Evolutionary conservation across 1,140 invertebrate genomes (phyloP).

Genomic region (Ganaspis sp.): DNA sequence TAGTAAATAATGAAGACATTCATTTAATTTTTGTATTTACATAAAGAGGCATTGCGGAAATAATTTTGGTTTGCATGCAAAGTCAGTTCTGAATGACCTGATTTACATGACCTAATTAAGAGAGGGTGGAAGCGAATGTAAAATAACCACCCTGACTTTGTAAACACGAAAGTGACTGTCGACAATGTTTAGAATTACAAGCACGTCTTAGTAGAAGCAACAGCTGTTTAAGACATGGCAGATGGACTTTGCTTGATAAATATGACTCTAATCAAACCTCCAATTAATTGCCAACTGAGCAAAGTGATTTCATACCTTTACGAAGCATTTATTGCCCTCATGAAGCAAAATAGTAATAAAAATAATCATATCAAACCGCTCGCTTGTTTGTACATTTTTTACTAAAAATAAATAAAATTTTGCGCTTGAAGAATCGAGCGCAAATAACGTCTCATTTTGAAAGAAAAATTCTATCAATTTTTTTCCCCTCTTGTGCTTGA

Average conservation of each 20-base stretch:
- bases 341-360: no score
- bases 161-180: slow-evolving; percentile 11
- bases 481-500: neutral
- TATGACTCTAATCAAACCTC: no score
- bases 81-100: neutral
- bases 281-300: no score
- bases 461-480: slow-evolving; percentile 10
- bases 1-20: neutral
- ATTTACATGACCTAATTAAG: slow-evolving; percentile 29
- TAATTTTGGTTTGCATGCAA: slow-evolving; percentile 3
- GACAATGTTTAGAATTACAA: neutral
- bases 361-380: no score
- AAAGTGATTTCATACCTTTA: no score
- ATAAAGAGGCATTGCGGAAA: neutral
- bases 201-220: neutral
- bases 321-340: no score
- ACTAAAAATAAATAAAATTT: no score
- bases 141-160: neutral
- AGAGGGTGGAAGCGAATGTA: neutral
- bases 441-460: no score
- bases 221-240: neutral
- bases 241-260: no score
- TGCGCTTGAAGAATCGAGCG: neutral
- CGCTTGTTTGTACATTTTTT: no score
- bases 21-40: neutral